Conservation (phyloP, 2,113 vertebrate species). For the Nannospalax galili region DNA sequence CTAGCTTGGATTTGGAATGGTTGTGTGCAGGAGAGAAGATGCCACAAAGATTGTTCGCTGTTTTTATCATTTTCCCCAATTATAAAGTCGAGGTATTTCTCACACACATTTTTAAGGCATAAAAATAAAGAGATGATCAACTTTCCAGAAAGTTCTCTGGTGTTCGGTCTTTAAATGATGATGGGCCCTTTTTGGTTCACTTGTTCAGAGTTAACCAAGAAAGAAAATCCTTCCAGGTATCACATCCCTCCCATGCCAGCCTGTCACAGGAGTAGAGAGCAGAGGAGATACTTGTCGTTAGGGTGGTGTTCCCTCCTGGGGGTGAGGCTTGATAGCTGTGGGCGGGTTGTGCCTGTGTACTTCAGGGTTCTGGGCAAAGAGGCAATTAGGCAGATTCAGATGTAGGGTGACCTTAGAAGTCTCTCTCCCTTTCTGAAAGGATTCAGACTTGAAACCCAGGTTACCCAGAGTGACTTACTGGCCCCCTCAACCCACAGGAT, state of each 20-base stretch:
- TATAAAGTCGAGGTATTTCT: neutral
- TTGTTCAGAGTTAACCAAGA: neutral
- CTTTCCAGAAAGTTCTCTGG: neutral
- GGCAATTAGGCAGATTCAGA: neutral
- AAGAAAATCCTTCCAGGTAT: neutral
- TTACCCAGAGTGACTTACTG: neutral
- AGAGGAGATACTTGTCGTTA: neutral
- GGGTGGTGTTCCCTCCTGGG: neutral
- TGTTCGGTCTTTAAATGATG: neutral
- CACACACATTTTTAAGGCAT: slow-evolving; percentile 21
- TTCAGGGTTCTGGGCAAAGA: neutral
- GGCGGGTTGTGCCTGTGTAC: neutral
- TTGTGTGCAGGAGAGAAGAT: neutral
- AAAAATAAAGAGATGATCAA: neutral
- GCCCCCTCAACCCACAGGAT: neutral
- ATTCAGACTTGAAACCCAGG: neutral
- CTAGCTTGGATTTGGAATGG: neutral
- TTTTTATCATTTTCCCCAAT: neutral
- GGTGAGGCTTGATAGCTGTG: neutral
- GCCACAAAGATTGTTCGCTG: neutral
- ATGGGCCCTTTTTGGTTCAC: neutral
- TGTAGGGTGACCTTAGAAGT: neutral
- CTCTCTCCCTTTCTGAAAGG: neutral
- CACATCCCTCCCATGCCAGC: rapidly evolving
- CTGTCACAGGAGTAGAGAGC: neutral